A percentile compares a stretch with the other conserved stretches of the same genome.
Evolutionary conservation across 2,113 vertebrate species (phyloP).

Genomic region (Boleophthalmus pectinirostris): DNA sequence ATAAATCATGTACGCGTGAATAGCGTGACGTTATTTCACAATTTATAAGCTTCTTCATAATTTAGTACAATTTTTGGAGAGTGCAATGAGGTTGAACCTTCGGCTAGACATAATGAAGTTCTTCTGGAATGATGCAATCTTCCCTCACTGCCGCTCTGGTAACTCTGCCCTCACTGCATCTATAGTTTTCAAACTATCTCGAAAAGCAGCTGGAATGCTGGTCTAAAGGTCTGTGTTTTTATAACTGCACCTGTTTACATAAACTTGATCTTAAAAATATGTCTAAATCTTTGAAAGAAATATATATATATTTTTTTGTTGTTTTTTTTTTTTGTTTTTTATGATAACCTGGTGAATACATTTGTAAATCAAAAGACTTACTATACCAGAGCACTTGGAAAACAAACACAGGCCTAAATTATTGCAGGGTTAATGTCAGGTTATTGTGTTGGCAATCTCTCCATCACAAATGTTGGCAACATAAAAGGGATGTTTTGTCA

Average conservation of each 20-base stretch:
- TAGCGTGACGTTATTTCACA: neutral
- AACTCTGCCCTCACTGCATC: too few species aligned
- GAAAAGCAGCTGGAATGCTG: too few species aligned
- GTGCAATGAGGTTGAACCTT: neutral
- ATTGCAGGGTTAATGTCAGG: conserved; percentile 19
- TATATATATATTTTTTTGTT: neutral
- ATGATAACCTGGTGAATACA: neutral
- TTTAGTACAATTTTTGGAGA: neutral
- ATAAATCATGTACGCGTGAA: neutral
- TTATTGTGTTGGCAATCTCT: conserved; percentile 26
- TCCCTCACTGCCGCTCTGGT: too few species aligned
- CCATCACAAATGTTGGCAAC: conserved; percentile 26
- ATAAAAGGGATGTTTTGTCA: conserved; percentile 8
- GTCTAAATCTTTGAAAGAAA: too few species aligned
- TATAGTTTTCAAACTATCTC: too few species aligned
- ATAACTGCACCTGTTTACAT: too few species aligned
- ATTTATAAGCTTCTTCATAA: neutral
- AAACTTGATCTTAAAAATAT: neutral
- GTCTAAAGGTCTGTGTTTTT: too few species aligned
- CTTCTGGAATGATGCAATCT: too few species aligned
- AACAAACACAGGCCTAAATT: neutral
- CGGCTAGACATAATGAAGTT: too few species aligned
- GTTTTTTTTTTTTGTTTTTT: neutral
- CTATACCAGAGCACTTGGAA: neutral
- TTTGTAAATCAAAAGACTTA: neutral